Percentiles rank a stretch among this genome's conserved stretches.
Conservation (phyloP, 37 sponge, comb jelly and placozoan species). For the Spongilla lacustris region DNA sequence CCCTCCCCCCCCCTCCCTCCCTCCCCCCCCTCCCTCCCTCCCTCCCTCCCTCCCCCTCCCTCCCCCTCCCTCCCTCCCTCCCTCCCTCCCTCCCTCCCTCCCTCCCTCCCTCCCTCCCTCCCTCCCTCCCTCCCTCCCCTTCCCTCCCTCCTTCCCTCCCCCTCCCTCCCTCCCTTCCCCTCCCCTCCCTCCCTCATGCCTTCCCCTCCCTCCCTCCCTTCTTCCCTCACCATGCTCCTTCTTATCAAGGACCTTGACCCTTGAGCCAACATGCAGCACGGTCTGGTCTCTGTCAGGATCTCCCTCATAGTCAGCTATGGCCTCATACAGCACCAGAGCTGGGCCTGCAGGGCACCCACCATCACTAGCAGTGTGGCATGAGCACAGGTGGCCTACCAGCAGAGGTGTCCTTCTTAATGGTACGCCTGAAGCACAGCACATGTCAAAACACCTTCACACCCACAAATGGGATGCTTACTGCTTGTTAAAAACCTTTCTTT, state of each 20-base stretch:
- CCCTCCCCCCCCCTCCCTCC: no score
- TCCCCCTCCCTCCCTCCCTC: background rate
- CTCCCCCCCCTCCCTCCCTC: no score
- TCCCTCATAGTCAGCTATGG: conserved; percentile 17
- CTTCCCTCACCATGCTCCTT: conserved; percentile 29
- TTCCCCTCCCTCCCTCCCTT: background rate
- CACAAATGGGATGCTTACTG: background rate
- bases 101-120: background rate
- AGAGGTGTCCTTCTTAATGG: background rate
- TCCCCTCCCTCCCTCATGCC: no score
- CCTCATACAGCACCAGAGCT: conserved; percentile 24
- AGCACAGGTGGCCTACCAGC: background rate
- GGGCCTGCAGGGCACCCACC: background rate
- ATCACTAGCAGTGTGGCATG: background rate
- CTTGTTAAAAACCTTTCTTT: background rate
- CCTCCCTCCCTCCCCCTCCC: conserved; percentile 2
- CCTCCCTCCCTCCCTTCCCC: background rate
- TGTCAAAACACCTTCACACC: background rate
- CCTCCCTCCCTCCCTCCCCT: background rate
- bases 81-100: background rate
- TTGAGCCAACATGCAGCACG: conserved; percentile 16
- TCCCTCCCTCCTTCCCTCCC: background rate
- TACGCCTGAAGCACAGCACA: background rate
- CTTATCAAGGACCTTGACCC: conserved; percentile 50
- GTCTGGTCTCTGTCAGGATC: conserved; percentile 12